Percentiles rank a stretch among this genome's conserved stretches.
phyloP scores from a whole-genome alignment of 1,140 invertebrate species.

The Megalopta genalis region DNA sequence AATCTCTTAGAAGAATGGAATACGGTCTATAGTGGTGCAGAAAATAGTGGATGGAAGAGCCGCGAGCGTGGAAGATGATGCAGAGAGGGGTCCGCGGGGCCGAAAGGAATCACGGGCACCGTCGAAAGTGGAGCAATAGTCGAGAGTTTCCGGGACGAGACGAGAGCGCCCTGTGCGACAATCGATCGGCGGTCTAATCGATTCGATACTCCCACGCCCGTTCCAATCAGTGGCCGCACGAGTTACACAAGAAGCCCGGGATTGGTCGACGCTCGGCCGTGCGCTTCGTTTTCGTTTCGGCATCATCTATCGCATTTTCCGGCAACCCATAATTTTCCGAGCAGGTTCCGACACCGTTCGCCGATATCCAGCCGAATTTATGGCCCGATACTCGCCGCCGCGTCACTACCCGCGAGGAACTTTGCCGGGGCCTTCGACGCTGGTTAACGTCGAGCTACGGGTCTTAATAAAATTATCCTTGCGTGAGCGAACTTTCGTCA shows the following conservation, averaged over 20 bases:
- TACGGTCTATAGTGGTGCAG: background rate
- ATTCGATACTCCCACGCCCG: slow-evolving; percentile 63
- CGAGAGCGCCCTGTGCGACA: slow-evolving; percentile 27
- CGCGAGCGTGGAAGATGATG: slow-evolving; percentile 1
- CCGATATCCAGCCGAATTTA: slow-evolving; percentile 53
- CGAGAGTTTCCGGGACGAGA: slow-evolving; percentile 48
- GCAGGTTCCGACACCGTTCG: slow-evolving; percentile 9
- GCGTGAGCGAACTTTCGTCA: background rate
- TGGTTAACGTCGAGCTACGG: too few species aligned
- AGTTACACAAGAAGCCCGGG: slow-evolving; percentile 44
- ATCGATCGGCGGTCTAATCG: slow-evolving; percentile 60
- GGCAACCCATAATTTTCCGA: slow-evolving; percentile 54
- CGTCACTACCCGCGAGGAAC: too few species aligned
- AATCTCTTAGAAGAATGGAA: background rate
- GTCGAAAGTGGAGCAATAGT: slow-evolving; percentile 55
- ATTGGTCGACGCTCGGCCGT: slow-evolving; percentile 45
- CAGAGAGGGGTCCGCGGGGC: slow-evolving; percentile 1
- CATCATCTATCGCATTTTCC: slow-evolving; percentile 60
- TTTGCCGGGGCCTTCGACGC: too few species aligned
- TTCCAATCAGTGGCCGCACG: slow-evolving; percentile 50
- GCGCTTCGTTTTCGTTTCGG: slow-evolving; percentile 54
- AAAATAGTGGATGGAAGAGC: background rate
- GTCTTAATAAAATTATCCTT: background rate
- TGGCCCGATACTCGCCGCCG: slow-evolving; percentile 34
- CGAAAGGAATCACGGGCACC: slow-evolving; percentile 38